Percentiles rank a stretch among this genome's conserved stretches.
Conservation (phyloP, 2,797 vertebrate genomes). For the Tenualosa ilisha region DNA sequence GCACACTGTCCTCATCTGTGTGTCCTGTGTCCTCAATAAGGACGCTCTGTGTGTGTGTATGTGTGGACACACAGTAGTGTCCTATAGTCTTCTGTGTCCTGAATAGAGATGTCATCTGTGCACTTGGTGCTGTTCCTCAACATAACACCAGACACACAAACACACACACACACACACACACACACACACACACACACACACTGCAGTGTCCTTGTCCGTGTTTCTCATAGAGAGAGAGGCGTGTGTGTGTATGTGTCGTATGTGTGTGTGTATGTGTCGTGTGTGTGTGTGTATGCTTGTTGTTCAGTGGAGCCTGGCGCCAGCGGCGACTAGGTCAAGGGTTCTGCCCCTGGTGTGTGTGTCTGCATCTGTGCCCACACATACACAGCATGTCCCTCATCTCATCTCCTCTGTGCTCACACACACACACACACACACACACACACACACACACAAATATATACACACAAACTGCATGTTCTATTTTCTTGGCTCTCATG, state of each 20-base stretch:
- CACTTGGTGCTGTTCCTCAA: background rate
- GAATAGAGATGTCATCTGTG: background rate
- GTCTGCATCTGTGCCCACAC: background rate
- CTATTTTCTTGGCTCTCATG: background rate
- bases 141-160: background rate
- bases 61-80: background rate
- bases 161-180: constrained; percentile 4
- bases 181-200: background rate
- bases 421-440: background rate
- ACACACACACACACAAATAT: background rate
- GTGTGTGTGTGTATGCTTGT: background rate
- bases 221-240: background rate
- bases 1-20: background rate
- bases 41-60: background rate
- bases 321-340: constrained; percentile 35
- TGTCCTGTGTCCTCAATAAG: background rate
- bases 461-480: background rate
- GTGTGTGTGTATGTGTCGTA: background rate
- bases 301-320: constrained; percentile 15
- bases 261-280: background rate
- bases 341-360: constrained; percentile 26
- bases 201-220: constrained; percentile 17
- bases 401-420: background rate
- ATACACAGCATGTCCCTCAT: background rate
- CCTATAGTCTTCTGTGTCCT: background rate